Evolutionary conservation across 2,888 invertebrate genomes (phyloP).

Genomic region (Agrilus biguttatus): DNA sequence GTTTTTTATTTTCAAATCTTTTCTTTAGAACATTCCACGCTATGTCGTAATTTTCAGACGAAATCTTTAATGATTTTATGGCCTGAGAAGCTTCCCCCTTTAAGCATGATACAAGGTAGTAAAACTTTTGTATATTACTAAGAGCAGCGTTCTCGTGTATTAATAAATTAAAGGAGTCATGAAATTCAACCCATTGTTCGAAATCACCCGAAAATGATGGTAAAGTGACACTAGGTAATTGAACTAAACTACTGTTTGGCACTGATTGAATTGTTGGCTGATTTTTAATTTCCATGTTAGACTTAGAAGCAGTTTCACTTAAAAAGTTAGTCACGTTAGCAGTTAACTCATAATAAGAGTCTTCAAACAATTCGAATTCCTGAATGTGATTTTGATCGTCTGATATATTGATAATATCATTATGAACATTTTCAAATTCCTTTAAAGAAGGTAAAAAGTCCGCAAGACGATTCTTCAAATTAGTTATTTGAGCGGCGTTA

Average conservation of each 20-base stretch:
- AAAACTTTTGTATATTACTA: not conserved
- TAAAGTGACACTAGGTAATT: not conserved
- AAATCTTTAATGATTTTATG: not conserved
- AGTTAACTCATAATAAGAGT: not conserved
- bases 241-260: not conserved
- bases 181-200: constrained; percentile 2
- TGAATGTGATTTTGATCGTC: no score
- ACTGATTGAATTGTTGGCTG: not conserved
- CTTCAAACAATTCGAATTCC: not conserved
- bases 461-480: no score
- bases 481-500: no score
- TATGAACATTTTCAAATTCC: no score
- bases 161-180: not conserved
- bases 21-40: constrained; percentile 1
- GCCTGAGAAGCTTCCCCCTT: not conserved
- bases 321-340: not conserved
- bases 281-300: not conserved
- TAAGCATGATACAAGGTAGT: not conserved
- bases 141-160: not conserved
- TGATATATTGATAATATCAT: no score
- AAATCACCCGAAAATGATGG: constrained; percentile 1
- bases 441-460: no score
- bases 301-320: not conserved
- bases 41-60: not conserved
- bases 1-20: not conserved